Conservation (phyloP, 2,797 vertebrate species). For the Sphenodon punctatus region DNA sequence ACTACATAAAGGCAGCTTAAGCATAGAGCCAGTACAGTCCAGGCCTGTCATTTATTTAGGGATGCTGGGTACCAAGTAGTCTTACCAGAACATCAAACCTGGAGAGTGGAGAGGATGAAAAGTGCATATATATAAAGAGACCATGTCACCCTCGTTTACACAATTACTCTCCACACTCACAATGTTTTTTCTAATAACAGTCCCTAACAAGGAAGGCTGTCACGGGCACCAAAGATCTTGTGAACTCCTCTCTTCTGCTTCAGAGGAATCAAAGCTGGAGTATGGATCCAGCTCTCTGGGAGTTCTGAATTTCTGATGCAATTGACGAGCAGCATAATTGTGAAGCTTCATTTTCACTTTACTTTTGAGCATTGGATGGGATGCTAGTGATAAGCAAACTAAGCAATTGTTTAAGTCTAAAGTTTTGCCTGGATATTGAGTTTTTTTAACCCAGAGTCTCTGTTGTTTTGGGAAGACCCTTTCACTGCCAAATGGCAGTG, state of each 20-base stretch:
- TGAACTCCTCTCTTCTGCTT: background rate
- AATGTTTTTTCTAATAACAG: background rate
- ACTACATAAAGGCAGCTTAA: background rate
- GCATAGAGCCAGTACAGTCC: background rate
- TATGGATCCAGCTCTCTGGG: background rate
- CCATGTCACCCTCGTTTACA: background rate
- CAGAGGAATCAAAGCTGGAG: background rate
- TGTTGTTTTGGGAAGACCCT: no score
- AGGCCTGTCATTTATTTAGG: background rate
- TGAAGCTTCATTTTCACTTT: background rate
- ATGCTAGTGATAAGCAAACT: no score
- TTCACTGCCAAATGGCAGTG: no score
- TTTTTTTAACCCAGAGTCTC: no score
- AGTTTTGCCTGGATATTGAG: no score
- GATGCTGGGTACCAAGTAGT: background rate
- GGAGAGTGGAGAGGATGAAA: background rate
- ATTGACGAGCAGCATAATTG: background rate
- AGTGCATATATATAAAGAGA: background rate
- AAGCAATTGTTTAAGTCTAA: no score
- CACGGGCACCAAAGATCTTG: background rate
- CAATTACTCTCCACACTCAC: background rate
- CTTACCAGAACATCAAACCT: background rate
- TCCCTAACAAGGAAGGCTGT: background rate
- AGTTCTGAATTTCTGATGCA: background rate
- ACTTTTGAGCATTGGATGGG: no score